Percentiles rank a stretch among this genome's conserved stretches.
These are phyloP conservation scores for Timema podura DNA, from an alignment of 2,888 invertebrate genomes.

Conservation along the genomic window DNA sequence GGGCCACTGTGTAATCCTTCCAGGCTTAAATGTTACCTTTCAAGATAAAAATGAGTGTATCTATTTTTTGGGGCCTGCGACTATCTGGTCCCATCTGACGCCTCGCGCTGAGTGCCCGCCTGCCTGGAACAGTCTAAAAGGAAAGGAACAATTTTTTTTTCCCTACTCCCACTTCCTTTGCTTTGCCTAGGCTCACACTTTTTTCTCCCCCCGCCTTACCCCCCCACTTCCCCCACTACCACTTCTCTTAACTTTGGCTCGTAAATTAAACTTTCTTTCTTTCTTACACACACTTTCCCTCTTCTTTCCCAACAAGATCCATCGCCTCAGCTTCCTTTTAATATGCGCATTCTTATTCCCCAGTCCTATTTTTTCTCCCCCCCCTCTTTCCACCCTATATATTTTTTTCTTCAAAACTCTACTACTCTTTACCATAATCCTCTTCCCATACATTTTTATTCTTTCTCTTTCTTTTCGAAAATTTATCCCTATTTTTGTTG, in stretches of 20 bases:
- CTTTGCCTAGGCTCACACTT: slow-evolving; percentile 23
- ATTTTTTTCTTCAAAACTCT: background rate
- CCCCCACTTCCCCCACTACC: background rate
- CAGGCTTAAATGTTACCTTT: too few relatives aligned
- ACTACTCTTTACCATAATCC: background rate
- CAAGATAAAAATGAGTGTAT: too few relatives aligned
- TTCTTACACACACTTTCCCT: slow-evolving; percentile 19
- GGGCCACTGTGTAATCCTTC: too few relatives aligned
- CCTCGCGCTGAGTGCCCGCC: slow-evolving; percentile 17
- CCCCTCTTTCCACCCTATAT: background rate
- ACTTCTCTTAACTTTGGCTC: slow-evolving; percentile 23
- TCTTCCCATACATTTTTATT: slow-evolving; percentile 13
- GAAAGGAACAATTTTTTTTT: slow-evolving; percentile 19
- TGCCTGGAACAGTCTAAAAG: slow-evolving; percentile 19
- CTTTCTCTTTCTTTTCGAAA: too few relatives aligned
- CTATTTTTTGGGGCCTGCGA: background rate
- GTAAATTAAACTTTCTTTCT: slow-evolving; percentile 23
- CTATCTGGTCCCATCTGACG: slow-evolving; percentile 23
- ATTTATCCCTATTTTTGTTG: too few relatives aligned
- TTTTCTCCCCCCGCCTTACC: slow-evolving; percentile 12
- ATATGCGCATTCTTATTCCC: slow-evolving; percentile 28
- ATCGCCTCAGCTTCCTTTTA: slow-evolving; percentile 24
- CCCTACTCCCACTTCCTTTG: slow-evolving; percentile 19
- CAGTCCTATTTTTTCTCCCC: slow-evolving; percentile 14
- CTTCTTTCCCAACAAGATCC: slow-evolving; percentile 22